Evolutionary conservation across 2,113 vertebrate species (phyloP).

Genomic region (Ceyx melanurus): DNA sequence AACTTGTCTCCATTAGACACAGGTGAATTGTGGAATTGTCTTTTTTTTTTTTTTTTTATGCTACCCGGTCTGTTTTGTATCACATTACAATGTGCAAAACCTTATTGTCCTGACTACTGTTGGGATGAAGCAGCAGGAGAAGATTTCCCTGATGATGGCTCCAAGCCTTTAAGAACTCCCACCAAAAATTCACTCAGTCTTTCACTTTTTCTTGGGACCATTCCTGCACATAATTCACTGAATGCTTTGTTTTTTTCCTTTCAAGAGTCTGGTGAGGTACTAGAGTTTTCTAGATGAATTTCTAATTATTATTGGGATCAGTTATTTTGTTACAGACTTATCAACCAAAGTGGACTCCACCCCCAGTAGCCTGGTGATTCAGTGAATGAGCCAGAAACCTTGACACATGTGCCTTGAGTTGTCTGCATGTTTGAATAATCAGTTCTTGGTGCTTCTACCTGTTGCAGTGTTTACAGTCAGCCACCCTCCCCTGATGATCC

Average conservation of each 20-base stretch:
- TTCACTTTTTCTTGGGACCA: not conserved
- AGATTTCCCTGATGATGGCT: not conserved
- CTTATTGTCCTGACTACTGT: not conserved
- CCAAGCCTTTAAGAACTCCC: not conserved
- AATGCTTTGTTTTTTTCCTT: not conserved
- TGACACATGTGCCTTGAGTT: not conserved
- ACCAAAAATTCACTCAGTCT: not conserved
- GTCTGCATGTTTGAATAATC: not conserved
- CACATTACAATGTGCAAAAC: not conserved
- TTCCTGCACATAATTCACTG: not conserved
- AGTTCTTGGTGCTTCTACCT: not conserved
- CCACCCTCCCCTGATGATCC: not conserved
- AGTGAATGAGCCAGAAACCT: not conserved
- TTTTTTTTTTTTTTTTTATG: not conserved
- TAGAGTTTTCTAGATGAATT: not conserved
- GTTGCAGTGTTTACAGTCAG: not conserved
- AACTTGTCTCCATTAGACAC: not conserved
- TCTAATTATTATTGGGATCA: not conserved
- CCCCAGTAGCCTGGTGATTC: not conserved
- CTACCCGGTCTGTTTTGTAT: not conserved
- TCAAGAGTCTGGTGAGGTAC: not conserved
- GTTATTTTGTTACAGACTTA: not conserved
- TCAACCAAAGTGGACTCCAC: not conserved
- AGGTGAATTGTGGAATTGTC: not conserved
- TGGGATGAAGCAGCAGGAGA: not conserved